phyloP scores from a whole-genome alignment of 2,113 vertebrate species.

The Zapornia atra region DNA sequence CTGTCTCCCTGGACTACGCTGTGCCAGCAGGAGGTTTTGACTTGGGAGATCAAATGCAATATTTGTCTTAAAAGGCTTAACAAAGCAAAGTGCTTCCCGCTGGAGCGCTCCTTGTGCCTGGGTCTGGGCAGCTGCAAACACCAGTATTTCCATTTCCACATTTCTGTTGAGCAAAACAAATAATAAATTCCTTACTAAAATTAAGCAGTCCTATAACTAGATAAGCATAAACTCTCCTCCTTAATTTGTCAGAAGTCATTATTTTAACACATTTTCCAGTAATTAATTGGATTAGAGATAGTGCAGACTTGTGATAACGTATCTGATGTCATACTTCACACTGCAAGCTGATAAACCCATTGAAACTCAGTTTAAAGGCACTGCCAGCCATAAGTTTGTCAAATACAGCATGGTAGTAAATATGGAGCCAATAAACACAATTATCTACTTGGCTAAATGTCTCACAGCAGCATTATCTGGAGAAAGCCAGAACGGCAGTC shows the following conservation, averaged over 20 bases:
- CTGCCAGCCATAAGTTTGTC: neutral
- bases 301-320: neutral
- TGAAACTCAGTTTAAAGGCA: neutral
- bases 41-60: neutral
- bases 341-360: neutral
- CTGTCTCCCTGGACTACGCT: neutral
- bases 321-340: neutral
- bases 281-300: slow-evolving; percentile 35
- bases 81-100: neutral
- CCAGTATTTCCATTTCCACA: neutral
- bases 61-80: neutral
- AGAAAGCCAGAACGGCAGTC: neutral
- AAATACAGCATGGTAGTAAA: neutral
- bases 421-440: neutral
- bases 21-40: neutral
- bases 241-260: neutral
- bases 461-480: neutral
- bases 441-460: neutral
- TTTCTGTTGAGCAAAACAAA: neutral
- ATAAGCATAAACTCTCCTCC: neutral
- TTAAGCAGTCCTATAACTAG: neutral
- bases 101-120: neutral
- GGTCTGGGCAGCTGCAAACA: neutral
- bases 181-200: neutral
- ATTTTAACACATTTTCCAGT: slow-evolving; percentile 2